Percentiles rank a stretch among this genome's conserved stretches.
phyloP scores from a whole-genome alignment of 2,113 vertebrate genomes.

The Eudorcas thomsonii region DNA sequence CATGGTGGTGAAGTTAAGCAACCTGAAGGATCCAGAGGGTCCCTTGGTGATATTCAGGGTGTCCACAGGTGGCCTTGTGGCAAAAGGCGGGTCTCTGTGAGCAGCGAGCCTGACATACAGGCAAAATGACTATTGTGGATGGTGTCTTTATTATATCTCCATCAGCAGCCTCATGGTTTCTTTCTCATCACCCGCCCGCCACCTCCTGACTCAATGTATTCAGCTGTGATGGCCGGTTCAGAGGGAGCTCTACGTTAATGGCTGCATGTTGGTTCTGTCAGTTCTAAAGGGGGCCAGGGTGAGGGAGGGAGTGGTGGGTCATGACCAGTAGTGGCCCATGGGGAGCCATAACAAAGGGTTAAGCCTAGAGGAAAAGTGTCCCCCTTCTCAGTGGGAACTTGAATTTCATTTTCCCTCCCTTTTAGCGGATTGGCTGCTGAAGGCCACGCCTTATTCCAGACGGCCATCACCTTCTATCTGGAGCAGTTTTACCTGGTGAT shows the following conservation, averaged over 20 bases:
- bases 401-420: not conserved
- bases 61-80: not conserved
- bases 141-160: not conserved
- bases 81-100: not conserved
- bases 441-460: too few species aligned
- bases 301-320: not conserved
- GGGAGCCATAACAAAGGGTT: too few species aligned
- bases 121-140: not conserved
- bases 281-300: not conserved
- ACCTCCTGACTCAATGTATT: not conserved
- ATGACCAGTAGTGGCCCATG: not conserved
- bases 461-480: accelerated
- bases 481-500: not conserved
- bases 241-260: not conserved
- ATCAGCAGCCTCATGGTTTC: not conserved
- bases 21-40: too few species aligned
- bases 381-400: not conserved
- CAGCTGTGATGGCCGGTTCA: not conserved
- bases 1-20: too few species aligned
- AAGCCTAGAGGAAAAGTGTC: too few species aligned
- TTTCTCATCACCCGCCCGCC: not conserved
- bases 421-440: not conserved
- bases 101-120: not conserved
- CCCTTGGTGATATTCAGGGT: too few species aligned
- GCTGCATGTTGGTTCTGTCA: not conserved